Base-by-base conservation (phyloP, 2,888 invertebrate genomes). In the Hemithea aestivaria region DNA sequence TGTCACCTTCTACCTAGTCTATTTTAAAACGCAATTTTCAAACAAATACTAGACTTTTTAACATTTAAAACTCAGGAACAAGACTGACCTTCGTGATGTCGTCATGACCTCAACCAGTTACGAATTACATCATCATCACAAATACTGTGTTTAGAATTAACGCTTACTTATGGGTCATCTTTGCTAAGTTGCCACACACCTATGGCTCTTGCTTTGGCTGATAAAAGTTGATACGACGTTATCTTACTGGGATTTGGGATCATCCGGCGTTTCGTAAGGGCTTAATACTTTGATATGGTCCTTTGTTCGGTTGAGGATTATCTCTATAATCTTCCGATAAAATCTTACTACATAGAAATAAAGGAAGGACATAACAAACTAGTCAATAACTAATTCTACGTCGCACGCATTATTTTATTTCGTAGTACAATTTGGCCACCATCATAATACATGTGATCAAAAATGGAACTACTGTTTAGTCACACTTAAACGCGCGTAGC, bases 71-170 rank as follows among this genome's bases (percentile, higher is more conserved):
- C 22, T 9, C 34, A 44, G 39, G 50, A 29, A 29, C 7, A 35
- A 35, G 23, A 20, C 32, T 52, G 55, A 64, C 68, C 66, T 66
- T 65, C 61, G 46, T 30, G 44, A 28, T 45, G 61, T 60, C 58
- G 66, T 67, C 63, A 68, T 58, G 40, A 33, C 43, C 34, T 35
- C 42, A 40, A 48, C 48, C 47, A 49, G 52, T 51, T 46, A 48
- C 40, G 47, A 62, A 58, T 77, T 75, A 74, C 78, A 73, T 81
- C 81, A 82, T 60, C 78, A 54, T 61, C 61, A 50, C 53, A 73
- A 63, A 72, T 71, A 72, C 50, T 53, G 58, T 25, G 51, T 61
- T 56, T 25, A 24, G 29, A 20, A 12, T 40, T 30, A 29, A 29
- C n/a, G 20, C 40, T 48, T 51, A 45, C 43, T 53, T 54, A 55